Evolutionary conservation across 2,797 vertebrate species (phyloP).

Genomic region (Catamblyrhynchus diadema): DNA sequence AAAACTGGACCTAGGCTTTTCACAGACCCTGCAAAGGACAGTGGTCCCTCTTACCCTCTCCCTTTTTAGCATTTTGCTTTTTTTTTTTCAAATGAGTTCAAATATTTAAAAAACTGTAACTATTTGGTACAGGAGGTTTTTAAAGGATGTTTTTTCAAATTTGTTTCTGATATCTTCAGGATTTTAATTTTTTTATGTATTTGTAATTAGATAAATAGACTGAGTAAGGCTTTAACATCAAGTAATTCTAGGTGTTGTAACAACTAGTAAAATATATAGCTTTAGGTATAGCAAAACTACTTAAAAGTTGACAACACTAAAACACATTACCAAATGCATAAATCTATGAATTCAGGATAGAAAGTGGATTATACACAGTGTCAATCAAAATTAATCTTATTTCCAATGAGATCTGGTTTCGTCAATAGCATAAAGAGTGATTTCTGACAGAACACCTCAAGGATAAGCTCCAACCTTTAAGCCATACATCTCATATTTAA

Average conservation of each 20-base stretch:
- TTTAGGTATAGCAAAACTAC: background rate
- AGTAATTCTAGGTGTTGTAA: background rate
- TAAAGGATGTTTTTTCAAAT: background rate
- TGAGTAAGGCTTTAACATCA: background rate
- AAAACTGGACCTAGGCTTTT: background rate
- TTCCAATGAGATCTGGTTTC: background rate
- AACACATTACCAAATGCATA: background rate
- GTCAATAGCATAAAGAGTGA: background rate
- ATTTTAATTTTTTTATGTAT: background rate
- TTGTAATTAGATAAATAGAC: background rate
- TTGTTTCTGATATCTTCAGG: background rate
- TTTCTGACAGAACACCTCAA: background rate
- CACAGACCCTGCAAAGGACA: background rate
- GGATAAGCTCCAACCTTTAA: background rate
- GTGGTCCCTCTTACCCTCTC: background rate
- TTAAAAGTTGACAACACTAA: background rate
- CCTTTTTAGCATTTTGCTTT: background rate
- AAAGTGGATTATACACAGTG: background rate
- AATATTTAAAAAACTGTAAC: background rate
- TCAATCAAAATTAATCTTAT: background rate
- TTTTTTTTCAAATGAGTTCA: background rate
- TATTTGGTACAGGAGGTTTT: background rate
- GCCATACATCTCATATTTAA: background rate
- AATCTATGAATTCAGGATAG: background rate
- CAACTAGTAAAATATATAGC: background rate